These are phyloP conservation scores for Drosophila funebris DNA, from an alignment of 1,140 invertebrate species.

Conservation along the genomic window DNA sequence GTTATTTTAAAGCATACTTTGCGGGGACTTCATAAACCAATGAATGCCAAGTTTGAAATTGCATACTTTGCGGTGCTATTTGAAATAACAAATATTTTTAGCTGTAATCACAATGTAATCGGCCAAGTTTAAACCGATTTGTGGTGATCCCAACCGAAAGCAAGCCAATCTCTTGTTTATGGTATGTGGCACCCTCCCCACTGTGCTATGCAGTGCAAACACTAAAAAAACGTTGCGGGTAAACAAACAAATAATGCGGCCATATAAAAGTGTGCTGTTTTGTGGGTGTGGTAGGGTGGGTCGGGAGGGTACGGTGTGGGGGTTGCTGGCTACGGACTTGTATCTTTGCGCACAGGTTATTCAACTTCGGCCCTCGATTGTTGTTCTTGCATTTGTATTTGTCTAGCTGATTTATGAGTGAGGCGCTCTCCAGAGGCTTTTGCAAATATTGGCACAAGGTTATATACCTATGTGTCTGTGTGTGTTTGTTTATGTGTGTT, in stretches of 20 bases:
- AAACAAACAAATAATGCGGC: conserved; percentile 63
- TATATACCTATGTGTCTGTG: conserved; percentile 23
- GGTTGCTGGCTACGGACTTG: conserved; percentile 6
- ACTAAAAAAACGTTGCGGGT: conserved; percentile 50
- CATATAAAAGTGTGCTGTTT: conserved; percentile 26
- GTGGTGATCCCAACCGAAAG: neutral
- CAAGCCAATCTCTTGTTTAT: conserved; percentile 12
- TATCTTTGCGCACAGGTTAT: conserved; percentile 54
- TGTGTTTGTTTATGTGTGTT: conserved; percentile 20
- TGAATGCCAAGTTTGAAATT: neutral
- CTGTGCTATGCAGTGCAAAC: neutral
- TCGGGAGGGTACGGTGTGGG: neutral
- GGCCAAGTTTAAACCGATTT: conserved; percentile 13
- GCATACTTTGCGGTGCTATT: neutral
- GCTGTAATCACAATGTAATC: conserved; percentile 9
- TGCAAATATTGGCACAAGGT: conserved; percentile 66
- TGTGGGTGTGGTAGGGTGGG: too few species aligned
- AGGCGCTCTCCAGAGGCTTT: conserved; percentile 26
- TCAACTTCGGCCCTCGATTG: conserved; percentile 52
- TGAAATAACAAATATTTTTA: neutral
- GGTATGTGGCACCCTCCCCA: neutral
- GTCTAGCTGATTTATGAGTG: conserved; percentile 77
- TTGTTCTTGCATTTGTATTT: conserved; percentile 46
- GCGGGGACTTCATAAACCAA: neutral
- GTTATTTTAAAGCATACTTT: too few species aligned